A percentile compares a stretch with the other conserved stretches of the same genome.
phyloP scores from a whole-genome alignment of 1,140 invertebrate species.

The Apis florea region DNA sequence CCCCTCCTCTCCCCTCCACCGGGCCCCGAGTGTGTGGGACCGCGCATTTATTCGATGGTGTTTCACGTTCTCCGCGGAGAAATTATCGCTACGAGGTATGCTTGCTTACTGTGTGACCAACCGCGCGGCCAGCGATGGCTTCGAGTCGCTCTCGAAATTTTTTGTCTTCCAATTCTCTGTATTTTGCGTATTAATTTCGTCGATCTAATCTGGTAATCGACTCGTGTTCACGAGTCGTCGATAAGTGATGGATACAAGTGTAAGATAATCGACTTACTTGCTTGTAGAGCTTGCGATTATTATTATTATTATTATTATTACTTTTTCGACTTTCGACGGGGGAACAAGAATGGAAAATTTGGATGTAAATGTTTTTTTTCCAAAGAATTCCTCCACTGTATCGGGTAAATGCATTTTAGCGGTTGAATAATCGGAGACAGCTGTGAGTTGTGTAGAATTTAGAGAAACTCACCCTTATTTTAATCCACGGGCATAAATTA shows the following conservation, averaged over 20 bases:
- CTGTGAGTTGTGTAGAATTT: neutral
- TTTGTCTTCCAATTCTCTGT: neutral
- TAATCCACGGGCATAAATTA: slow-evolving; percentile 25
- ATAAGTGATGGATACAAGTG: no score
- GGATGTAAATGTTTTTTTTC: no score
- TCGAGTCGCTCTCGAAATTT: slow-evolving; percentile 37
- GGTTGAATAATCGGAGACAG: neutral
- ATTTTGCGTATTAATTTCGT: no score
- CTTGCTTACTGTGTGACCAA: slow-evolving; percentile 66
- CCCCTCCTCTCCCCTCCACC: slow-evolving; percentile 1
- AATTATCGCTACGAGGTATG: slow-evolving; percentile 70
- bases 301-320: no score
- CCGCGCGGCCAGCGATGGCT: slow-evolving; percentile 50
- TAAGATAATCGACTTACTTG: no score
- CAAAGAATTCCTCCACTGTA: no score
- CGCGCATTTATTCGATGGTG: slow-evolving; percentile 65
- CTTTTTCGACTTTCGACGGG: no score
- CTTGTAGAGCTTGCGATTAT: no score
- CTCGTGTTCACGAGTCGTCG: no score
- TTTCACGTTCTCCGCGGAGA: slow-evolving; percentile 64
- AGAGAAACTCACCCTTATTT: slow-evolving; percentile 1
- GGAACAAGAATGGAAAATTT: no score
- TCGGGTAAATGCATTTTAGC: no score
- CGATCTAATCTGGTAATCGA: no score
- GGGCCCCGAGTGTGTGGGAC: slow-evolving; percentile 38